A percentile compares a stretch with the other conserved stretches of the same genome.
Evolutionary conservation across 2,797 vertebrate species (phyloP).

Genomic region (Xyrichtys novacula): DNA sequence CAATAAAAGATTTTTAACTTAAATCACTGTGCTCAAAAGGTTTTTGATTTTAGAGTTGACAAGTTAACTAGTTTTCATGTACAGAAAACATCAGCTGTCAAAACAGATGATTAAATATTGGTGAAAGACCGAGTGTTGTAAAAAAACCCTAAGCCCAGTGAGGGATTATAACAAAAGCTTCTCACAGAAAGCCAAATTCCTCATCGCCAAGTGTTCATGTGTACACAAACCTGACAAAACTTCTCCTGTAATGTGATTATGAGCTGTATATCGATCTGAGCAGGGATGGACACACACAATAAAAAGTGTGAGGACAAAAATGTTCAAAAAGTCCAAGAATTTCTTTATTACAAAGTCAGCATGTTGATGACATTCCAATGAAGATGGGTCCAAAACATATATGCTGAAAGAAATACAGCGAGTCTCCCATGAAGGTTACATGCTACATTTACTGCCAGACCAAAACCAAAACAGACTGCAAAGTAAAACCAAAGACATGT

Average conservation of each 20-base stretch:
- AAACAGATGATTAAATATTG: neutral
- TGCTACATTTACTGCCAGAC: slow-evolving; percentile 70
- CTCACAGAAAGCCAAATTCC: slow-evolving; percentile 8
- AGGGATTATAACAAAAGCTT: slow-evolving; percentile 8
- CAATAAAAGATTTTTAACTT: slow-evolving; percentile 68
- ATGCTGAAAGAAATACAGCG: slow-evolving; percentile 54
- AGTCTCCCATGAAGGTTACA: slow-evolving; percentile 53
- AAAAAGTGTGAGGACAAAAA: neutral
- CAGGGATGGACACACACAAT: neutral
- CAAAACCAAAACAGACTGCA: neutral
- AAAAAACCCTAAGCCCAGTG: neutral
- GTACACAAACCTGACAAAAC: slow-evolving; percentile 1
- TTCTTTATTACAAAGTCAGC: slow-evolving; percentile 85
- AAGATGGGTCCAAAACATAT: slow-evolving; percentile 51
- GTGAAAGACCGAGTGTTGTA: neutral
- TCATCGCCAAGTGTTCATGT: slow-evolving; percentile 3
- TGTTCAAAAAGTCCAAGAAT: slow-evolving; percentile 64
- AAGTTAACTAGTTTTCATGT: neutral
- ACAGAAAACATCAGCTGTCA: neutral
- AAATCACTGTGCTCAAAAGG: neutral
- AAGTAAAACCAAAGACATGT: slow-evolving; percentile 5
- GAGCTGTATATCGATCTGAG: neutral
- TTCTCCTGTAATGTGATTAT: neutral
- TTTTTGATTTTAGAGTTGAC: neutral
- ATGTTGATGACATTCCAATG: slow-evolving; percentile 77